Conservation (phyloP, 2,113 vertebrate species). For the Prionailurus bengalensis region DNA sequence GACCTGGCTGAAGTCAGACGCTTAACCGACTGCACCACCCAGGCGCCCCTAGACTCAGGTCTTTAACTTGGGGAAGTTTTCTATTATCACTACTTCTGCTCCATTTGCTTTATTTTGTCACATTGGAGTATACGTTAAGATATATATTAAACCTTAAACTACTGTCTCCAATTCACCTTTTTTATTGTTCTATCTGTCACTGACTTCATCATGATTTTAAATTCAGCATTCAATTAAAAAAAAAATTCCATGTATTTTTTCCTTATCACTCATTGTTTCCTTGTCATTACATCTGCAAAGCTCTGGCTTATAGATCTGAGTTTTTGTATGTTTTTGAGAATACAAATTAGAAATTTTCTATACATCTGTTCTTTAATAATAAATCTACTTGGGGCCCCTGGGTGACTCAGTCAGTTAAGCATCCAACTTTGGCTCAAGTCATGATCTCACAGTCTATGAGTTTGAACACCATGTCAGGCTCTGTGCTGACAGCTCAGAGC, state of each 20-base stretch:
- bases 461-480: too few species aligned
- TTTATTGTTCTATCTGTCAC: slow-evolving; percentile 22
- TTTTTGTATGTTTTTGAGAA: slow-evolving; percentile 15
- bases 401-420: too few species aligned
- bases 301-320: background rate
- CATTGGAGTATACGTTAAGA: background rate
- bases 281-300: slow-evolving; percentile 36
- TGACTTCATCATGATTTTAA: background rate
- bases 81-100: background rate
- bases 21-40: too few species aligned
- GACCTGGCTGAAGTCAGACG: too few species aligned
- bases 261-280: background rate
- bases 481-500: too few species aligned
- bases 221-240: slow-evolving; percentile 21
- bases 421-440: too few species aligned
- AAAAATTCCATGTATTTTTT: background rate
- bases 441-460: too few species aligned
- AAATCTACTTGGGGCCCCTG: background rate
- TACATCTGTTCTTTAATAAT: background rate
- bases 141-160: background rate
- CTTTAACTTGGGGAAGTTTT: background rate
- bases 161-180: background rate
- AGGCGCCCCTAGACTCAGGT: background rate
- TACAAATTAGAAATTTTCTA: background rate
- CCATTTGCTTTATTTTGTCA: background rate